Base-by-base conservation (phyloP, 2,797 vertebrate species). In the Tangara arthus region DNA sequence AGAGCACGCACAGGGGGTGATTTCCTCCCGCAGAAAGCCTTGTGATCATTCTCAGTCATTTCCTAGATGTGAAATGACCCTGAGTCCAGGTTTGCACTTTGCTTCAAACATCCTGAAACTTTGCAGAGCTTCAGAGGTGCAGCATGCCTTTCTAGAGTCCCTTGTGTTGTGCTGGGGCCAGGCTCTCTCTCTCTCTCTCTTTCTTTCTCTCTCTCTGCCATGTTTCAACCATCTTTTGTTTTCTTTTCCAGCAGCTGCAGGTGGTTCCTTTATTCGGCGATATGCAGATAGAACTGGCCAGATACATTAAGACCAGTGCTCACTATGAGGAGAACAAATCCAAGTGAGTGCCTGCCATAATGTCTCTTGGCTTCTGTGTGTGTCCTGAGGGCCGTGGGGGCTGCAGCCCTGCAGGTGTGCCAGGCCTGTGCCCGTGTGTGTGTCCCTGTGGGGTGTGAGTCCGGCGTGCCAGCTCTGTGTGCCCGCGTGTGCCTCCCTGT, bases 291-390 rank as follows among this genome's bases (percentile, higher is more conserved):
- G 98, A 99, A 96, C 97, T 99, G 97, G 98, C 98, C 97, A 98
- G 98, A 97, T 99, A 99, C 98, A 99, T 99, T 97, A 98, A 99
- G 98, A 99, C 98, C 98, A 99, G 98, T 97, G 98, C 98, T 97
- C 98, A 99, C 98, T 99, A 99, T 97, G 98, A 99, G 97, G 98
- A 99, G 97, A 99, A 99, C 98, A 99, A 98, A 97, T 99, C 98
- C 97, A 99, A 98, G 98, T 99, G 97, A 99, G 98, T 98, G 97
- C 98, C 97, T 98, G 98, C 98, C 98, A 32, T 98, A 98, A 98
- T 98, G 98, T 98, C 97, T 98, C 98, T 98, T 87, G 97, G 98
- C 98, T 98, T 97, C 94, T 93, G 90, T 82, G 87, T 98, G 88
- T 97, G 97, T 97, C 97, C 94, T 50, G 35, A 96, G 53, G 97